Evolutionary conservation across 2,113 vertebrate genomes (phyloP), one percentile per base, ranked within the genome.

Genomic region (Orthochromis indermauri): DNA sequence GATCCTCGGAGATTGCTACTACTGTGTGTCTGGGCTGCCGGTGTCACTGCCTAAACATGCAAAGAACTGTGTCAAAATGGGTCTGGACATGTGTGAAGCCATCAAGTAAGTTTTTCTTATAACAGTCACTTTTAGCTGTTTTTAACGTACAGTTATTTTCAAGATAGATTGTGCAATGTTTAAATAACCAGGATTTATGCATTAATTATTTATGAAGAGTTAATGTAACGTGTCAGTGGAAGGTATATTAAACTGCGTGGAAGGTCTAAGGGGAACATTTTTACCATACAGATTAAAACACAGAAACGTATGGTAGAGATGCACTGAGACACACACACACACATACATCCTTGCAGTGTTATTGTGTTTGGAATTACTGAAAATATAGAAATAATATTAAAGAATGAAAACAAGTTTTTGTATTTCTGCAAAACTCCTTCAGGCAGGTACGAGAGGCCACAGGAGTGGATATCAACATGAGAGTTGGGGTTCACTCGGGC

Each of bases 1-100:
- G 96, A 99, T 99, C 94, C 95, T 99, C 73, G 99, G 99, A 1
- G 99, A 99, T 79, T 99, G 99, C 92, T 99, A 99, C 95, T 99
- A 99, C 95, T 99, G 99, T 9, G 99, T 99, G 83, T 99, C 99
- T 0, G 99, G 99, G 57, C 93, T 99, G 24, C 99, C 99, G 0
- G 98, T 99, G 49, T 99, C 99, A 3, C 95, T 99, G 93, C 98
- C 99, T 0, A 98, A 96, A 47, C 98, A 99, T 0, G 99, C 98
- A 89, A 98, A 97, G 93, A 99, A 99, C 95, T 99, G 99, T 8
- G 99, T 99, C 53, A 99, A 99, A 96, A 99, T 99, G 99, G 99
- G 99, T 17, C 97, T 99, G 8, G 99, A 99, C 95, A 99, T 99
- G 96, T 99, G 98, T 51, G 98, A 99, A 94, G 98, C 98, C 76